phyloP scores from a whole-genome alignment of 2,797 vertebrate genomes.

The Podargus strigoides region DNA sequence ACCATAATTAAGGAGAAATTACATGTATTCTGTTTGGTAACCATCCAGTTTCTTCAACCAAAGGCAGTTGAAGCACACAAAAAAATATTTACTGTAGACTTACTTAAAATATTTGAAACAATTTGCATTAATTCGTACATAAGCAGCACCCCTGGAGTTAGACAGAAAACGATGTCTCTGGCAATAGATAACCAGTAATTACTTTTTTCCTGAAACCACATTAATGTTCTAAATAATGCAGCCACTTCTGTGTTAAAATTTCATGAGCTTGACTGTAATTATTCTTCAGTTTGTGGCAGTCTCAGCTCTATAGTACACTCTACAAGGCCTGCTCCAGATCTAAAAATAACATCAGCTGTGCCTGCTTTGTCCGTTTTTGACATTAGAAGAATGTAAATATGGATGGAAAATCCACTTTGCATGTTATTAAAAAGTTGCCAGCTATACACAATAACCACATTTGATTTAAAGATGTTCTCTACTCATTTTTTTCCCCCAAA shows the following conservation, averaged over 20 bases:
- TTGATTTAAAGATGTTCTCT: not conserved
- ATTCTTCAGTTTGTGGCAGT: conserved; percentile 40
- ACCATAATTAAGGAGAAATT: not conserved
- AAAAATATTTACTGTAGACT: conserved; percentile 25
- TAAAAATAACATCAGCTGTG: conserved; percentile 43
- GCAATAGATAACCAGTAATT: conserved; percentile 52
- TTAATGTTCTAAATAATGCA: conserved; percentile 57
- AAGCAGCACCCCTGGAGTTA: conserved; percentile 14
- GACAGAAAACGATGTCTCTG: conserved; percentile 17
- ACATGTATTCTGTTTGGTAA: not conserved
- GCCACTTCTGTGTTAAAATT: conserved; percentile 55
- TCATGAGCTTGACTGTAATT: conserved; percentile 54
- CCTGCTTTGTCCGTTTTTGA: not conserved
- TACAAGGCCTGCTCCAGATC: not conserved
- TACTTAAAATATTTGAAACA: conserved; percentile 25
- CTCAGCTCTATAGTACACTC: not conserved
- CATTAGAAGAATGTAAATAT: not conserved
- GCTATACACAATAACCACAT: not conserved
- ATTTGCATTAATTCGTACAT: conserved; percentile 10
- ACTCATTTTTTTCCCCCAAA: not conserved
- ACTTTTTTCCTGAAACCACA: conserved; percentile 30
- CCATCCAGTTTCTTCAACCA: not conserved
- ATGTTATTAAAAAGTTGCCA: not conserved
- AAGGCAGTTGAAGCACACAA: not conserved
- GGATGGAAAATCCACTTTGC: not conserved